These are phyloP conservation scores for Ptychobarbus kaznakovi DNA, from an alignment of 2,797 vertebrate genomes.

Conservation along the genomic window DNA sequence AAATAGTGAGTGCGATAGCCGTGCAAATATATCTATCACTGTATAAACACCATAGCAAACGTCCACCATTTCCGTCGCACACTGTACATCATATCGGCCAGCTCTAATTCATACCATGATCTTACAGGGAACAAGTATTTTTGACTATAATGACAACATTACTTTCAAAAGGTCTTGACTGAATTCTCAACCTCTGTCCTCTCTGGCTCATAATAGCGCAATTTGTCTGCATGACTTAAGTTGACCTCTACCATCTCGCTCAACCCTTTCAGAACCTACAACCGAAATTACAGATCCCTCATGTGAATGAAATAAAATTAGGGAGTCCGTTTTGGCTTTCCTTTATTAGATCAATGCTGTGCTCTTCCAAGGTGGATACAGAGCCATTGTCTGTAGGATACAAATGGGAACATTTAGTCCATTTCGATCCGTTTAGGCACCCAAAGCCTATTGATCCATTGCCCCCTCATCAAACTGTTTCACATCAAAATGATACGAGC, in stretches of 20 bases:
- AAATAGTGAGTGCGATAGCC: not conserved
- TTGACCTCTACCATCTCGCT: constrained; percentile 61
- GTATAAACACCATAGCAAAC: not conserved
- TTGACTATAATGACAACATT: constrained; percentile 28
- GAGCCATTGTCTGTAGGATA: constrained; percentile 72
- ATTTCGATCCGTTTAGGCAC: constrained; percentile 69
- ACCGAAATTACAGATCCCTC: constrained; percentile 65
- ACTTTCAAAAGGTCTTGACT: constrained; percentile 31
- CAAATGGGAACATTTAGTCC: constrained; percentile 73
- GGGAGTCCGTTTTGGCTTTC: constrained; percentile 55
- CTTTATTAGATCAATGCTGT: constrained; percentile 72
- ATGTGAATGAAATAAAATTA: constrained; percentile 58
- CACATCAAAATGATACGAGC: constrained; percentile 70
- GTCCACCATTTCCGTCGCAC: not conserved
- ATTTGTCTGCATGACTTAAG: constrained; percentile 22
- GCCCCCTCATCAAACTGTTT: constrained; percentile 72
- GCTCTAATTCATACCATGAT: not conserved
- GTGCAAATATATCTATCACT: not conserved
- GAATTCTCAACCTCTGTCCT: constrained; percentile 33
- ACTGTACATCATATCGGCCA: not conserved
- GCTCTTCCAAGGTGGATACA: constrained; percentile 70
- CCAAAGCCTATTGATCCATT: constrained; percentile 68
- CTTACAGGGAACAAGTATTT: not conserved
- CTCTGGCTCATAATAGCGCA: constrained; percentile 2
- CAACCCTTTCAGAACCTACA: constrained; percentile 45